These are phyloP conservation scores for Blastomussa wellsi DNA, from an alignment of 92 coral and sea anemone genomes.

Conservation along the genomic window DNA sequence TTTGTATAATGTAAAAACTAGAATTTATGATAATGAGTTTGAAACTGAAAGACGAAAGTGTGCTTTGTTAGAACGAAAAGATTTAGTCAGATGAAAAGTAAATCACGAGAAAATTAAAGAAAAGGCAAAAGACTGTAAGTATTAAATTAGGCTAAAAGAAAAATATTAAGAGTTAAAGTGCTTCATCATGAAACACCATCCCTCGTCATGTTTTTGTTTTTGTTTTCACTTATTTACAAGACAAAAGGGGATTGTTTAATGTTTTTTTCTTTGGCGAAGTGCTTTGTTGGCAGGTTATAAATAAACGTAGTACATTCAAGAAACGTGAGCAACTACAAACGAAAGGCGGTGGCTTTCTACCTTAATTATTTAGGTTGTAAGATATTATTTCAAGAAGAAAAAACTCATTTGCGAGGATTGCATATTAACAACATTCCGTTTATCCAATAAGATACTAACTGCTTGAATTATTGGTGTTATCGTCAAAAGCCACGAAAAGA, in stretches of 20 bases:
- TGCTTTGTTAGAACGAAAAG: background rate
- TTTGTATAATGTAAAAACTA: no score
- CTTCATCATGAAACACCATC: background rate
- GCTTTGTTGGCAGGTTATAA: background rate
- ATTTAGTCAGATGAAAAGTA: background rate
- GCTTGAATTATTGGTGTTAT: conserved; percentile 4
- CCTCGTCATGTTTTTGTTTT: background rate
- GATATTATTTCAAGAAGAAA: background rate
- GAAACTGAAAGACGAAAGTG: background rate
- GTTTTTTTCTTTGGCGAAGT: background rate
- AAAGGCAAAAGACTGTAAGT: background rate
- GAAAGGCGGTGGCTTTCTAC: background rate
- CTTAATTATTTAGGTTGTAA: background rate
- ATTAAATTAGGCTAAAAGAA: background rate
- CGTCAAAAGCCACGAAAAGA: background rate
- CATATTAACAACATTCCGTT: background rate
- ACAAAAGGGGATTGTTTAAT: background rate
- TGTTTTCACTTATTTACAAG: background rate
- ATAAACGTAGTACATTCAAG: background rate
- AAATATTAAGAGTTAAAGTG: no score
- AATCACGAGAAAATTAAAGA: background rate
- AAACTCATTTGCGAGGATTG: background rate
- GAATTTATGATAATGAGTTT: background rate
- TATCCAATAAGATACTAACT: background rate
- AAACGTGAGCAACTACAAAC: background rate